Conservation (phyloP, 2,797 vertebrate genomes). For the Dermochelys coriacea region DNA sequence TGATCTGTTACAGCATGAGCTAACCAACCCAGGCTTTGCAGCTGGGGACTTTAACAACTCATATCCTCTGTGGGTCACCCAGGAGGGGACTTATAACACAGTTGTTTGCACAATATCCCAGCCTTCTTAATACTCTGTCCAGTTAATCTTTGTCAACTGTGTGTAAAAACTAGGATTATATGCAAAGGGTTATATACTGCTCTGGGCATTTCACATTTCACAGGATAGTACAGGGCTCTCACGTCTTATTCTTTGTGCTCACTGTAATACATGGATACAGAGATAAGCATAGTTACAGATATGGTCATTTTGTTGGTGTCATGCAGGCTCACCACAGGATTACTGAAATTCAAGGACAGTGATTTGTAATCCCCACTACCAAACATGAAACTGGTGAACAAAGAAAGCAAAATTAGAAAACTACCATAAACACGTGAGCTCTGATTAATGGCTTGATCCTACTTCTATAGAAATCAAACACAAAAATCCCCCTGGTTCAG, state of each 20-base stretch:
- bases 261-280: neutral
- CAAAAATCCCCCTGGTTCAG: neutral
- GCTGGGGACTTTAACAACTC: neutral
- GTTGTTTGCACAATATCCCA: neutral
- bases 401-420: accelerated
- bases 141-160: neutral
- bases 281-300: constrained; percentile 29
- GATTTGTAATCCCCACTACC: neutral
- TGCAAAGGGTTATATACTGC: neutral
- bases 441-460: neutral
- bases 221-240: neutral
- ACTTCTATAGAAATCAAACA: neutral
- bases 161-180: neutral
- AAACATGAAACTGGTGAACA: neutral
- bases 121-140: neutral
- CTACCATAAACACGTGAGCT: accelerated
- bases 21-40: neutral
- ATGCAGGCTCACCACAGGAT: neutral
- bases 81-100: too few species aligned
- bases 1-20: neutral
- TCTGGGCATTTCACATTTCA: neutral
- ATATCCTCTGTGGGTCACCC: neutral
- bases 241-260: neutral
- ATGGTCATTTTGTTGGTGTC: neutral
- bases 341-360: neutral